A percentile compares a stretch with the other conserved stretches of the same genome.
phyloP scores from a whole-genome alignment of 2,113 vertebrate genomes.

The Cyanocitta stelleri region DNA sequence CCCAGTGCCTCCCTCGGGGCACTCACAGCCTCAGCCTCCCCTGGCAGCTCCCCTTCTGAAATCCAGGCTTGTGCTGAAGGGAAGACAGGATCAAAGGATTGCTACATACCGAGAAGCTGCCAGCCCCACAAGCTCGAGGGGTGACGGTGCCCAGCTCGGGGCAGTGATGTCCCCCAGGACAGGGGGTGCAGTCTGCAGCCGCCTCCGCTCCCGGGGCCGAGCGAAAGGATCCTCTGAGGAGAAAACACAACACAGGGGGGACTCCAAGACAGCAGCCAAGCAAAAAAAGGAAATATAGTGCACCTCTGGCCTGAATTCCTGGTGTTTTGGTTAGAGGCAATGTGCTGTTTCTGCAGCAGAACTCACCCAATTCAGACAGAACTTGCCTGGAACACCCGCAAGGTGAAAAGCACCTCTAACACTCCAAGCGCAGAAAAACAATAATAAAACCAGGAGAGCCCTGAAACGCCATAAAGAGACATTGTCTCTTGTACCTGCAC shows the following conservation, averaged over 20 bases:
- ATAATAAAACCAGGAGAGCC: background rate
- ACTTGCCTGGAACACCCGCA: accelerated
- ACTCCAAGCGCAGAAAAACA: background rate
- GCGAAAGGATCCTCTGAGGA: slow-evolving; percentile 76
- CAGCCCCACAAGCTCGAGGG: slow-evolving; percentile 76
- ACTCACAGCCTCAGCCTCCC: background rate
- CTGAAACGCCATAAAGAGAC: accelerated
- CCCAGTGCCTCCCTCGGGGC: background rate
- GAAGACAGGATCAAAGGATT: background rate
- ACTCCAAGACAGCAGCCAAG: background rate
- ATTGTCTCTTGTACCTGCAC: accelerated
- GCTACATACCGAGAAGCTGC: slow-evolving; percentile 86
- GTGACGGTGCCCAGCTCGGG: slow-evolving; percentile 76
- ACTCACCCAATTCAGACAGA: background rate
- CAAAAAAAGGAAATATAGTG: accelerated
- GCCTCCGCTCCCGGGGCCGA: slow-evolving; percentile 66
- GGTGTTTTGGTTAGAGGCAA: background rate
- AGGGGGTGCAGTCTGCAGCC: slow-evolving; percentile 74
- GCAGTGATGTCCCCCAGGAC: slow-evolving; percentile 83
- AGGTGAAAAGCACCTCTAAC: background rate
- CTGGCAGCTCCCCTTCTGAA: background rate
- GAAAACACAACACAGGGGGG: background rate
- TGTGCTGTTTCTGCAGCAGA: background rate
- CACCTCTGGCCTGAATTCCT: background rate
- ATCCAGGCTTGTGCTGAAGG: background rate